Percentiles rank a stretch among this genome's conserved stretches.
Conservation (phyloP, 2,888 invertebrate genomes). For the Chaetogeoica ovagalla region DNA sequence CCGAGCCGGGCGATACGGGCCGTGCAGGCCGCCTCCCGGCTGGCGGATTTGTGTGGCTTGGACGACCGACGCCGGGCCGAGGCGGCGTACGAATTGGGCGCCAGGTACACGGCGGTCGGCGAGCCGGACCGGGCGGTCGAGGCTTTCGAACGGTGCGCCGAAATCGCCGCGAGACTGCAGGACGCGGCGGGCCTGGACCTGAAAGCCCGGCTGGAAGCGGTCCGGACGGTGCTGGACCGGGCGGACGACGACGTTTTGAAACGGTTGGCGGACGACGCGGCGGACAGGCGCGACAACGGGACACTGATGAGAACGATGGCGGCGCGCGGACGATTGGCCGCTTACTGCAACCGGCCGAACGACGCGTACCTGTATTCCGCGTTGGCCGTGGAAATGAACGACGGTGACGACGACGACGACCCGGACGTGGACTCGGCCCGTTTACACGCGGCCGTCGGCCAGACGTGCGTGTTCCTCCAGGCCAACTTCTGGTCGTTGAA, state of each 20-base stretch:
- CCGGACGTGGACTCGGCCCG: not conserved
- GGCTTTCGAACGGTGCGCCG: not conserved
- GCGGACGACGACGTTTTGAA: not conserved
- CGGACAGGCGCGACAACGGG: not conserved
- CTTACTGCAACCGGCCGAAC: not conserved
- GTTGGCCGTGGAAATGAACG: not conserved
- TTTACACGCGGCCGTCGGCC: not conserved
- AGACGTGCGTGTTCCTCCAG: not conserved
- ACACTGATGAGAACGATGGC: not conserved
- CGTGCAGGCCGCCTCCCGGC: not conserved
- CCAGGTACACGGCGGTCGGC: not conserved
- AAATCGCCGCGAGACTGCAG: not conserved
- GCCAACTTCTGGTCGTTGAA: not conserved
- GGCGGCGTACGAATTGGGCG: not conserved
- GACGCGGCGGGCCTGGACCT: not conserved
- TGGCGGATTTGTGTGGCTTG: not conserved
- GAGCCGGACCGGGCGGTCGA: not conserved
- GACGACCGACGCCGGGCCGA: not conserved
- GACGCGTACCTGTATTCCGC: not conserved
- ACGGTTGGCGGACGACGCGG: not conserved
- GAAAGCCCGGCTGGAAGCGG: not conserved
- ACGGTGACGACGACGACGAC: not conserved
- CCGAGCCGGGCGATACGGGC: not conserved
- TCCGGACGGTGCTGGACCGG: not conserved
- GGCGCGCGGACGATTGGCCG: not conserved